phyloP scores from a whole-genome alignment of 2,113 vertebrate species.

The Chitala chitala region DNA sequence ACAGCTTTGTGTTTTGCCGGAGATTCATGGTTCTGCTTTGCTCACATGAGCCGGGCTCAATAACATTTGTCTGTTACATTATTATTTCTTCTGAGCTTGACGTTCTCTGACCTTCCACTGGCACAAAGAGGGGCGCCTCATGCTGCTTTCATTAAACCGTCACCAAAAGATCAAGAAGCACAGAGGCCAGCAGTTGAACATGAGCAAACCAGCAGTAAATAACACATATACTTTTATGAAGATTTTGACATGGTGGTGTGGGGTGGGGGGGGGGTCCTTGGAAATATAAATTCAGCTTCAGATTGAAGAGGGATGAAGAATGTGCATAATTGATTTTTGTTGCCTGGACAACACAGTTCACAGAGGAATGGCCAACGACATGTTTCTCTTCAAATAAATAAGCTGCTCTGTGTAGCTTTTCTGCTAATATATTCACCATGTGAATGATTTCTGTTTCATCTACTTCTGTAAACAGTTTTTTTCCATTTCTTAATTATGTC shows the following conservation, averaged over 20 bases:
- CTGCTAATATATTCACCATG: not conserved
- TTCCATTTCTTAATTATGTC: not conserved
- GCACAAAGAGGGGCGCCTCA: no score
- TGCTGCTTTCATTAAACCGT: no score
- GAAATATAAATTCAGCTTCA: no score
- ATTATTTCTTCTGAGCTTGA: not conserved
- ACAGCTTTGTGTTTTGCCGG: not conserved
- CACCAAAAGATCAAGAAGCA: no score
- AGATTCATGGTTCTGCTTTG: no score
- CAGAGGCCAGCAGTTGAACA: no score
- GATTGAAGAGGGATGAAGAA: not conserved
- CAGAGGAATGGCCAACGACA: not conserved
- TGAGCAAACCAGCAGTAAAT: no score
- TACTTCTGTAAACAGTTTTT: not conserved
- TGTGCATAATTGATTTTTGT: slow-evolving; percentile 7
- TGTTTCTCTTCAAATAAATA: slow-evolving; percentile 2
- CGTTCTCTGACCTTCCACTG: no score
- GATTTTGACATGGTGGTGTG: no score
- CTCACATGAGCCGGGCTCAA: no score
- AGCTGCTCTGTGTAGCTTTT: not conserved
- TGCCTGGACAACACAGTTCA: slow-evolving; percentile 6
- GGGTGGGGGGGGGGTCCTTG: no score
- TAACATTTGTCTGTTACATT: not conserved
- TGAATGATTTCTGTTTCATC: slow-evolving; percentile 16
- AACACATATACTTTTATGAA: no score